Evolutionary conservation across 2,797 vertebrate species (phyloP).

Genomic region (Leptoclinus maculatus): DNA sequence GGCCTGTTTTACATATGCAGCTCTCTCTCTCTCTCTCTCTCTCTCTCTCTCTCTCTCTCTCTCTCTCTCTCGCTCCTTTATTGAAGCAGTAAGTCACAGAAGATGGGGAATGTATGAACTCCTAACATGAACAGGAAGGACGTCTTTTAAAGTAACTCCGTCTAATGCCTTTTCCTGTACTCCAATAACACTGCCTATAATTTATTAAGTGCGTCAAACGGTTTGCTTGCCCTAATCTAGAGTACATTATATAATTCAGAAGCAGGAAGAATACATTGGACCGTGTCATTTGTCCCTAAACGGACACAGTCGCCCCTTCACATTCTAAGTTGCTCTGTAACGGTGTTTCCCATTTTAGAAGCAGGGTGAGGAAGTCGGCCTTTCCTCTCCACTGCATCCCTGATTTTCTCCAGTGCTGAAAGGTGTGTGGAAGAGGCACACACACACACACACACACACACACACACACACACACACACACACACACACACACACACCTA

Average conservation of each 20-base stretch:
- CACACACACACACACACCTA: conserved; percentile 48
- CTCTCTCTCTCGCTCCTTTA: too few species aligned
- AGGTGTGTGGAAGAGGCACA: conserved; percentile 46
- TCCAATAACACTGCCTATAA: neutral
- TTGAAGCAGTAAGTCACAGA: neutral
- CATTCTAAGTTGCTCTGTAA: neutral
- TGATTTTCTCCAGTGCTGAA: conserved; percentile 59
- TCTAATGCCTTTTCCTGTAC: neutral
- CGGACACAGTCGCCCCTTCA: neutral
- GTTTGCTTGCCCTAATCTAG: conserved; percentile 9
- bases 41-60: too few species aligned
- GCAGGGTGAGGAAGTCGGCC: conserved; percentile 13
- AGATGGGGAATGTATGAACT: neutral
- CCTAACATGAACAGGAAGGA: neutral
- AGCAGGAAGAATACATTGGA: neutral
- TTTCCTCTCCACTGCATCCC: conserved; percentile 61
- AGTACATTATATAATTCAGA: conserved; percentile 34
- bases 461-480: conserved; percentile 8
- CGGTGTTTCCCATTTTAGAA: conserved; percentile 20
- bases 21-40: too few species aligned
- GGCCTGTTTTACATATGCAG: neutral
- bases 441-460: conserved; percentile 20
- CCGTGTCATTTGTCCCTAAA: neutral
- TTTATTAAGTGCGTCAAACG: conserved; percentile 36
- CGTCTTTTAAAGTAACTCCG: neutral